phyloP scores from a whole-genome alignment of 2,113 vertebrate genomes.

The Sterrhoptilus dennistouni region DNA sequence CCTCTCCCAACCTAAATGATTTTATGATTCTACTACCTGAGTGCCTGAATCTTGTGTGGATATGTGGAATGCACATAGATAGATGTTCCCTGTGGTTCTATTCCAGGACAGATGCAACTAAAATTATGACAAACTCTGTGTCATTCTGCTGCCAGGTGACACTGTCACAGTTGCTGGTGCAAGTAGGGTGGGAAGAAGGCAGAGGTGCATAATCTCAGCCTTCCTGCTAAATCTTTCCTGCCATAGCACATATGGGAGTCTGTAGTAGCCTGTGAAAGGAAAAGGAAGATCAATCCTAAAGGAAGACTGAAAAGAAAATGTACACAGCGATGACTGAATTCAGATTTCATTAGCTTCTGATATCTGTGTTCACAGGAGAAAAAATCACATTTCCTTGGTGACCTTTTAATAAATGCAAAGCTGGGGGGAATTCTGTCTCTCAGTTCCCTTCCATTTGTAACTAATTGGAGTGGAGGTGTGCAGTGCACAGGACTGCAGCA shows the following conservation, averaged over 20 bases:
- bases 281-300: not conserved
- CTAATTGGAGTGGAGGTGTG: slow-evolving; percentile 12
- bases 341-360: slow-evolving; percentile 65
- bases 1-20: not conserved
- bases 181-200: not conserved
- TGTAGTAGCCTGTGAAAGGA: not conserved
- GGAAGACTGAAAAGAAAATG: slow-evolving; percentile 31
- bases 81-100: not conserved
- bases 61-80: not conserved
- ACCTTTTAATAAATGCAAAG: slow-evolving; percentile 71
- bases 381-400: slow-evolving; percentile 52
- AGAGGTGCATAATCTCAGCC: not conserved
- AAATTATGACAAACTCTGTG: not conserved
- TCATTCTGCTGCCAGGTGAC: not conserved
- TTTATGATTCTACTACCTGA: not conserved
- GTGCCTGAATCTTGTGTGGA: rapidly evolving
- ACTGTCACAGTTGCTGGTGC: not conserved
- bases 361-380: slow-evolving; percentile 36
- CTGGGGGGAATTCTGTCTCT: slow-evolving; percentile 3
- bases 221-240: not conserved
- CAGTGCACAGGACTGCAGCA: not conserved
- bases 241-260: not conserved
- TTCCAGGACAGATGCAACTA: not conserved
- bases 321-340: slow-evolving; percentile 23
- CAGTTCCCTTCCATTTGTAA: not conserved